phyloP scores from a whole-genome alignment of 2,888 invertebrate genomes.

The Amiota mariae region DNA sequence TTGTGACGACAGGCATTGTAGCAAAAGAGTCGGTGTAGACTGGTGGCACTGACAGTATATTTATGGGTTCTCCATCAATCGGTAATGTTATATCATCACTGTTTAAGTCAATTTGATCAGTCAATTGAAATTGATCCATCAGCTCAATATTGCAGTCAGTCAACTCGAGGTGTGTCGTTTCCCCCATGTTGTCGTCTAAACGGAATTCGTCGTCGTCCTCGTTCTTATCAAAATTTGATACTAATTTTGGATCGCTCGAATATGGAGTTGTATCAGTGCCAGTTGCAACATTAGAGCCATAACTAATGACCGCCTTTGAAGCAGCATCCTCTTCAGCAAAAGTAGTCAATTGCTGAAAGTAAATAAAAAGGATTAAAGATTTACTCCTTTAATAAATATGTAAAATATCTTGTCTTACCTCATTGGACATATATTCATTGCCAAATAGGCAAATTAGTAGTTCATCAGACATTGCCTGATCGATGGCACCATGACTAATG shows the following conservation, averaged over 20 bases:
- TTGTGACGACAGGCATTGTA: not conserved
- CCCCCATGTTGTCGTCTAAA: constrained; percentile 31
- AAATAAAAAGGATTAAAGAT: constrained; percentile 3
- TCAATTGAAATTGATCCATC: constrained; percentile 71
- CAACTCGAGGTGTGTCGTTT: constrained; percentile 64
- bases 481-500: constrained; percentile 52
- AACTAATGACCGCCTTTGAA: constrained; percentile 4
- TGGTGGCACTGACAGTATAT: constrained; percentile 52
- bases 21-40: constrained; percentile 39
- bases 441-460: constrained; percentile 61
- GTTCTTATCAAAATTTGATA: constrained; percentile 59
- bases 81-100: constrained; percentile 65
- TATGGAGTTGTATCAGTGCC: constrained; percentile 49
- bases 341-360: constrained; percentile 58
- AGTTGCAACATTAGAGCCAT: not conserved
- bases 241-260: constrained; percentile 63
- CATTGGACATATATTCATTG: constrained; percentile 56
- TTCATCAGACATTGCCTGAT: constrained; percentile 52
- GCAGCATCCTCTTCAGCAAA: constrained; percentile 58
- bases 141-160: constrained; percentile 71
- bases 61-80: constrained; percentile 56
- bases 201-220: constrained; percentile 49
- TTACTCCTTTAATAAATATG: not conserved
- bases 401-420: constrained; percentile 43
- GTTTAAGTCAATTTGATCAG: constrained; percentile 69